Evolutionary conservation across 2,113 vertebrate genomes (phyloP).

Genomic region (Channa maculata): DNA sequence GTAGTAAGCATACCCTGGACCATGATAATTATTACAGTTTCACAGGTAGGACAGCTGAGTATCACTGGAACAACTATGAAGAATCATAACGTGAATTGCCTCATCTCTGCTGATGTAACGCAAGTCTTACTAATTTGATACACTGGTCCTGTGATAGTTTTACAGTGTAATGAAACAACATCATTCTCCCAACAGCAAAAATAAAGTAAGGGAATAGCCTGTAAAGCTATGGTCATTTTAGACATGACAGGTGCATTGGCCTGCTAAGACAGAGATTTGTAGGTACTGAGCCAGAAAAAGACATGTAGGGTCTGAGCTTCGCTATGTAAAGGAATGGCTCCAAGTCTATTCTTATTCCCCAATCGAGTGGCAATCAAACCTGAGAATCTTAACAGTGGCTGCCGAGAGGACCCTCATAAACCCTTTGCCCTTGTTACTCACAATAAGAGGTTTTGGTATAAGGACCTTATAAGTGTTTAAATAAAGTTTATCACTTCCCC

Average conservation of each 20-base stretch:
- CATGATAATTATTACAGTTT: conserved; percentile 45
- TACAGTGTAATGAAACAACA: conserved; percentile 23
- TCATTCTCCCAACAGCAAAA: background rate
- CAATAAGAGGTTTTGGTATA: conserved; percentile 73
- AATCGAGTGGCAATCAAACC: conserved; percentile 74
- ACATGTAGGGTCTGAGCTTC: conserved; percentile 39
- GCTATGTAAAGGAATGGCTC: conserved; percentile 56
- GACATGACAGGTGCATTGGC: conserved; percentile 36
- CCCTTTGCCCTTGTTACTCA: conserved; percentile 57
- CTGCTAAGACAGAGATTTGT: conserved; percentile 18
- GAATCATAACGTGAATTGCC: conserved; percentile 72
- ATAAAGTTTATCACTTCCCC: conserved; percentile 83
- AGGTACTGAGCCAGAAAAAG: conserved; percentile 48
- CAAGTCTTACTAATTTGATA: conserved; percentile 54
- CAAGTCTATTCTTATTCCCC: conserved; percentile 51
- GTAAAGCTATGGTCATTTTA: conserved; percentile 5
- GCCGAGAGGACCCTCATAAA: conserved; percentile 61
- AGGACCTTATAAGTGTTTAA: conserved; percentile 80
- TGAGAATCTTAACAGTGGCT: conserved; percentile 68
- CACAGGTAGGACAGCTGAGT: conserved; percentile 27
- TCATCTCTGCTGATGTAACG: conserved; percentile 53
- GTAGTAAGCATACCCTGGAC: conserved; percentile 39
- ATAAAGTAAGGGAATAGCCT: background rate
- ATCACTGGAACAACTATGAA: conserved; percentile 67
- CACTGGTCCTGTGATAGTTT: background rate